phyloP scores from a whole-genome alignment of 2,888 invertebrate genomes.

The Drosophila lacicola region DNA sequence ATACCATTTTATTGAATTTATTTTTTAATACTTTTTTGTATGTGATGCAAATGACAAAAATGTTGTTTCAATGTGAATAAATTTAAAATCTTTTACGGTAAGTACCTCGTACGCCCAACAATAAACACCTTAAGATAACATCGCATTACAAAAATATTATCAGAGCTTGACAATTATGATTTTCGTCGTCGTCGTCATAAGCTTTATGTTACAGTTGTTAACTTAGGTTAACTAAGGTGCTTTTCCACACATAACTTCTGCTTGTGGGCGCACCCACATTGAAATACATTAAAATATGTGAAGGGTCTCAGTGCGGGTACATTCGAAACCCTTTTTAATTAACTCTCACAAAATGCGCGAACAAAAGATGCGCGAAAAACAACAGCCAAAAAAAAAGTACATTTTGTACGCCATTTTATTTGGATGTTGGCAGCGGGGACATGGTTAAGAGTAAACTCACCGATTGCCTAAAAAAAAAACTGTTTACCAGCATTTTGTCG shows the following conservation, averaged over 20 bases:
- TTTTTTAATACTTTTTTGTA: too few species aligned
- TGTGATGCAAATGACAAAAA: too few species aligned
- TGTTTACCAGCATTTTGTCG: conserved; percentile 6
- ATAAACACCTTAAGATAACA: not conserved
- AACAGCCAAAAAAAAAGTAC: conserved; percentile 54
- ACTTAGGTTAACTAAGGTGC: not conserved
- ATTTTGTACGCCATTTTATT: conserved; percentile 59
- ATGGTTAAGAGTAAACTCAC: conserved; percentile 33
- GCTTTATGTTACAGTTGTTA: conserved; percentile 14
- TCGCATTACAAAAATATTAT: conserved; percentile 13
- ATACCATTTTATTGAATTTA: too few species aligned
- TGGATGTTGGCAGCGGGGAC: conserved; percentile 44
- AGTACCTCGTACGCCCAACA: not conserved
- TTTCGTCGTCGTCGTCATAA: not conserved
- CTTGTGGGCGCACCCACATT: conserved; percentile 24
- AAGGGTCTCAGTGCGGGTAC: conserved; percentile 11
- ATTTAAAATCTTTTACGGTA: not conserved
- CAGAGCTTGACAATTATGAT: conserved; percentile 14
- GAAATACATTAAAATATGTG: conserved; percentile 51
- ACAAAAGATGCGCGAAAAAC: conserved; percentile 57
- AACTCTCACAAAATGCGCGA: conserved; percentile 66
- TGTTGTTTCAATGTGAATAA: not conserved
- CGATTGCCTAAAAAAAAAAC: not conserved
- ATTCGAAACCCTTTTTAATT: conserved; percentile 72
- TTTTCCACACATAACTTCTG: conserved; percentile 41